Evolutionary conservation across 2,888 invertebrate genomes (phyloP), one percentile per base, ranked within the genome.

Genomic region (Sphecodes monilicornis): DNA sequence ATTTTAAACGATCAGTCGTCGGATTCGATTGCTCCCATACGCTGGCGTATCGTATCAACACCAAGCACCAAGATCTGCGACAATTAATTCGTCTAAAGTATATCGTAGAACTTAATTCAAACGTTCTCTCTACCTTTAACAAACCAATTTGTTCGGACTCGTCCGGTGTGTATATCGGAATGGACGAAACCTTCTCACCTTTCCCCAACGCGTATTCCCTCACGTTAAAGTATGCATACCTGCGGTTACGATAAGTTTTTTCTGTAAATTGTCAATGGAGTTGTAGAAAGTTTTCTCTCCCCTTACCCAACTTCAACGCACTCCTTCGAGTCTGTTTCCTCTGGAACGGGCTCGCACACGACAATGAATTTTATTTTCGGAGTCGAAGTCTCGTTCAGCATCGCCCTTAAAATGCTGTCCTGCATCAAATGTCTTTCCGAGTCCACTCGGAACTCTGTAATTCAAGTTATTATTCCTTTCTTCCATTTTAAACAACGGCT

Each of bases 281-380:
- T 4, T 66, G 26, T 69, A 8, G 22, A 41, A 68, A n/a, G 36
- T 41, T 29, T 10, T 22, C 3, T n/a, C 26, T 32, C 1, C 1
- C 69, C 87, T 82, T 69, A 94, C 94, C 94, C 94, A 39, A 94
- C 82, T 89, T 94, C 94, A 13, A 89, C 83, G 77, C 94, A 94
- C 36, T 94, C 94, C 78, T 93, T 91, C 22, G 77, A 71, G 18
- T 92, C 86, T 60, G 88, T 90, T 71, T 92, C 93, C 3, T 92
- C 91, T 0, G 89, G 87, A 32, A 90, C 70, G 5, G 94, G 94
- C 79, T 94, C 94, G 72, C 92, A 91, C 11, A 94, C 91, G 41
- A 94, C 32, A 43, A 89, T 85, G 79, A 94, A 94, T 85, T 84
- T 92, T 1, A 94, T 86, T 32, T 84, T 90, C 10, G 93, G 91